phyloP scores from a whole-genome alignment of 2,113 vertebrate species.

The Planiliza haematocheilus region DNA sequence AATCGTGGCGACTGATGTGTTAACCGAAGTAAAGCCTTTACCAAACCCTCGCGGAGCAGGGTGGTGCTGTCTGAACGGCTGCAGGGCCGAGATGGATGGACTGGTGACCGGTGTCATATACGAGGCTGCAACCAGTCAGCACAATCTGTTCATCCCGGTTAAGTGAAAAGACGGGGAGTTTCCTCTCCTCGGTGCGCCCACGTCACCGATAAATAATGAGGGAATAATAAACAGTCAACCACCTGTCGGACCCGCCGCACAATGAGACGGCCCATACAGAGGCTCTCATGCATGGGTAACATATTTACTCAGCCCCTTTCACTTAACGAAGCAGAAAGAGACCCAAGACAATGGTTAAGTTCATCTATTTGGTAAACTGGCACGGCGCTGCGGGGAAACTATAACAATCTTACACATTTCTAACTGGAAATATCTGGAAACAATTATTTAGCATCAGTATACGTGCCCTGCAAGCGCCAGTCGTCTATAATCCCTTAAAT shows the following conservation, averaged over 20 bases:
- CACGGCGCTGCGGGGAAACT: slow-evolving; percentile 69
- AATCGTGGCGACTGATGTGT: slow-evolving; percentile 12
- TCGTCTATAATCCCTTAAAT: not conserved
- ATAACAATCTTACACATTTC: not conserved
- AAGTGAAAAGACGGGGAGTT: slow-evolving; percentile 73
- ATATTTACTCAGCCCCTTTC: slow-evolving; percentile 98
- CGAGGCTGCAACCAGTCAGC: slow-evolving; percentile 72
- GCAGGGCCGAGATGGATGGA: slow-evolving; percentile 57
- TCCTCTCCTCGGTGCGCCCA: slow-evolving; percentile 55
- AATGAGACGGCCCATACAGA: slow-evolving; percentile 89
- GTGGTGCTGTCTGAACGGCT: slow-evolving; percentile 13
- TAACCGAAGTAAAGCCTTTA: slow-evolving; percentile 32
- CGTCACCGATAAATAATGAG: slow-evolving; percentile 80
- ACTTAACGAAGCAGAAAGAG: slow-evolving; percentile 96
- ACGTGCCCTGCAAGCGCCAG: not conserved
- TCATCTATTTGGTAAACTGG: slow-evolving; percentile 97
- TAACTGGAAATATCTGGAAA: not conserved
- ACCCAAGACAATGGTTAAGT: slow-evolving; percentile 93
- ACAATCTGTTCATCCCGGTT: slow-evolving; percentile 73
- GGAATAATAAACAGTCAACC: slow-evolving; percentile 96
- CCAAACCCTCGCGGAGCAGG: slow-evolving; percentile 17
- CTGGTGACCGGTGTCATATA: slow-evolving; percentile 64
- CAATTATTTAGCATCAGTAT: not conserved
- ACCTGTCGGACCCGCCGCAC: slow-evolving; percentile 93
- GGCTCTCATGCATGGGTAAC: slow-evolving; percentile 97